Percentiles rank a stretch among this genome's conserved stretches.
Conservation (phyloP, 1,140 invertebrate species). For the Calliopsis andreniformis region DNA sequence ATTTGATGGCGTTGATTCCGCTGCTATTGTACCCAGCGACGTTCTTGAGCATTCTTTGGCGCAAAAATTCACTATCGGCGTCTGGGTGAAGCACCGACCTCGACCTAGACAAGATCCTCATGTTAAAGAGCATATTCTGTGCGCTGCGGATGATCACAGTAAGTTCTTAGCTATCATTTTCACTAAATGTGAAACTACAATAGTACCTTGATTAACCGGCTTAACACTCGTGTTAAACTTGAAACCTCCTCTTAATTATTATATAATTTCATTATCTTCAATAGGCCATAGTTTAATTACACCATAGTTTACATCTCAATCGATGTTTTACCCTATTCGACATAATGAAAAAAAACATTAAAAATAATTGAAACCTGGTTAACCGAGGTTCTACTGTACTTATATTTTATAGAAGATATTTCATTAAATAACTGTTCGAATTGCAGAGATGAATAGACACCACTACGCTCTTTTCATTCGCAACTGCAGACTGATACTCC, state of each 20-base stretch:
- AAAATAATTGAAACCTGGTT: no score
- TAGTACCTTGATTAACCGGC: no score
- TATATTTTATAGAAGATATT: no score
- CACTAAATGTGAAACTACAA: slow-evolving; percentile 19
- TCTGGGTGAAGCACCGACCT: slow-evolving; percentile 95
- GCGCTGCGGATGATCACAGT: slow-evolving; percentile 98
- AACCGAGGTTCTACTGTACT: no score
- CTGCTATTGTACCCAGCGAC: slow-evolving; percentile 90
- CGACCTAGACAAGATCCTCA: slow-evolving; percentile 90
- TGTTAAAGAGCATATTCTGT: slow-evolving; percentile 96
- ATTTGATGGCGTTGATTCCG: slow-evolving; percentile 93
- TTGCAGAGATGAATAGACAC: slow-evolving; percentile 97
- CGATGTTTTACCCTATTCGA: no score
- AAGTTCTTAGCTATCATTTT: slow-evolving; percentile 77
- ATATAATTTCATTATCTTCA: no score
- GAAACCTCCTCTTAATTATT: no score
- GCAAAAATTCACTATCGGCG: slow-evolving; percentile 92
- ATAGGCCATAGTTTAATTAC: no score
- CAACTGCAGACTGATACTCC: slow-evolving; percentile 96
- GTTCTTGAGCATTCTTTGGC: slow-evolving; percentile 89
- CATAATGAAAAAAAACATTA: no score
- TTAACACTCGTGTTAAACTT: no score
- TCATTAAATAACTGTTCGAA: slow-evolving; percentile 55
- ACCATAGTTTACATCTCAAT: no score
- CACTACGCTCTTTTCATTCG: slow-evolving; percentile 98